Conservation (phyloP, 2,888 invertebrate genomes). For the Volucella inanis region DNA sequence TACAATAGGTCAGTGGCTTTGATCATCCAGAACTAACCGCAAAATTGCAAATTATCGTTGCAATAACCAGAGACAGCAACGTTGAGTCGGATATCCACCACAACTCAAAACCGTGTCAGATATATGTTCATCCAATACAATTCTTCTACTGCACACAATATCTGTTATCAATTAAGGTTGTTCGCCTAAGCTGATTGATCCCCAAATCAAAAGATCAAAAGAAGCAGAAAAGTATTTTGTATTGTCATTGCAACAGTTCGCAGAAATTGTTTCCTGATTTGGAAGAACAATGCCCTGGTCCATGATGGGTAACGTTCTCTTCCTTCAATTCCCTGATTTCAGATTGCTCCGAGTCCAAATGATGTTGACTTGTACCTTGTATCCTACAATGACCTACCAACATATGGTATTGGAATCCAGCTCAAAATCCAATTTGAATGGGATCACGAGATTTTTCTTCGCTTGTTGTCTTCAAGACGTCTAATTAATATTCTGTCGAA, state of each 20-base stretch:
- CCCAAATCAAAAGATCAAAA: too few relatives aligned
- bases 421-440: conserved; percentile 37
- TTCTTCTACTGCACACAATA: too few relatives aligned
- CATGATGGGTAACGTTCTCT: not conserved
- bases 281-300: conserved; percentile 55
- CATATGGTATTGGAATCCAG: conserved; percentile 7
- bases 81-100: too few relatives aligned
- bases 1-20: too few relatives aligned
- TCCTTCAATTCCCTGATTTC: conserved; percentile 8
- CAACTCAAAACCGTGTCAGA: too few relatives aligned
- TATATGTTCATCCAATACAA: too few relatives aligned
- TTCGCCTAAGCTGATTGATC: too few relatives aligned
- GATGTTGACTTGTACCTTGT: conserved; percentile 27
- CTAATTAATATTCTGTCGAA: conserved; percentile 48
- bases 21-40: too few relatives aligned
- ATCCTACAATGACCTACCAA: not conserved
- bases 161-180: too few relatives aligned
- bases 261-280: conserved; percentile 42
- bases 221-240: conserved; percentile 10
- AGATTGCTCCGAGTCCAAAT: conserved; percentile 40
- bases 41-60: too few relatives aligned
- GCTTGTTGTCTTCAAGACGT: conserved; percentile 2
- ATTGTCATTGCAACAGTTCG: conserved; percentile 13
- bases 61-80: too few relatives aligned
- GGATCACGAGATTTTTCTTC: conserved; percentile 8